Percentiles rank a stretch among this genome's conserved stretches.
These are phyloP conservation scores for Mystacornis crossleyi DNA, from an alignment of 2,113 vertebrate species.

Conservation along the genomic window DNA sequence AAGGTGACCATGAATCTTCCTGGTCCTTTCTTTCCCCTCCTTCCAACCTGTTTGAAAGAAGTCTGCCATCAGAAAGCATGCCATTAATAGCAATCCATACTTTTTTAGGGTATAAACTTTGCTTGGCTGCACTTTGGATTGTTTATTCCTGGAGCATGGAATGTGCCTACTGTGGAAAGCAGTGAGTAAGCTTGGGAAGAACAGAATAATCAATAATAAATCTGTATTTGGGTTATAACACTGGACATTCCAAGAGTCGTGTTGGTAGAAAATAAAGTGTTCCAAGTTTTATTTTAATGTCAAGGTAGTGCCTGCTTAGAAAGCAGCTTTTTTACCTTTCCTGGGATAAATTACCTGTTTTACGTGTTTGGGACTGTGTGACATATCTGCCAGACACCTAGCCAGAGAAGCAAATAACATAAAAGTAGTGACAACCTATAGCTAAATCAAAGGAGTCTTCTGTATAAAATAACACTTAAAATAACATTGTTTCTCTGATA, in stretches of 20 bases:
- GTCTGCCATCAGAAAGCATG: neutral
- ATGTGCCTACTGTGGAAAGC: neutral
- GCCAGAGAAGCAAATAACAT: neutral
- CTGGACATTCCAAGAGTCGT: neutral
- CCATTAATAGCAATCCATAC: neutral
- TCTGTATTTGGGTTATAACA: neutral
- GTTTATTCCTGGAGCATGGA: neutral
- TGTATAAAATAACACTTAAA: neutral
- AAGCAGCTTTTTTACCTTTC: neutral
- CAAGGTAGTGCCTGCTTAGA: neutral
- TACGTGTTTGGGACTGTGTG: neutral
- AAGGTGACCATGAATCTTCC: neutral
- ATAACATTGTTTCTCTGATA: neutral
- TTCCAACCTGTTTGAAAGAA: neutral
- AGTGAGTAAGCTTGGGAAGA: neutral
- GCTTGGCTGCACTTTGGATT: neutral
- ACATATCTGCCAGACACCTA: neutral
- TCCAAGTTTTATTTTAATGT: neutral
- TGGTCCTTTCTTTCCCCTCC: neutral
- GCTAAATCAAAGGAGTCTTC: neutral
- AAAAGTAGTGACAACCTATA: neutral
- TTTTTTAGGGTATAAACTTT: neutral
- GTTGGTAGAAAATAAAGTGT: neutral
- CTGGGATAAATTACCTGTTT: neutral
- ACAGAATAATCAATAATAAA: neutral